Percentiles rank a stretch among this genome's conserved stretches.
Evolutionary conservation across 1,140 invertebrate species (phyloP).

Genomic region (Leptonema lineaticorne): DNA sequence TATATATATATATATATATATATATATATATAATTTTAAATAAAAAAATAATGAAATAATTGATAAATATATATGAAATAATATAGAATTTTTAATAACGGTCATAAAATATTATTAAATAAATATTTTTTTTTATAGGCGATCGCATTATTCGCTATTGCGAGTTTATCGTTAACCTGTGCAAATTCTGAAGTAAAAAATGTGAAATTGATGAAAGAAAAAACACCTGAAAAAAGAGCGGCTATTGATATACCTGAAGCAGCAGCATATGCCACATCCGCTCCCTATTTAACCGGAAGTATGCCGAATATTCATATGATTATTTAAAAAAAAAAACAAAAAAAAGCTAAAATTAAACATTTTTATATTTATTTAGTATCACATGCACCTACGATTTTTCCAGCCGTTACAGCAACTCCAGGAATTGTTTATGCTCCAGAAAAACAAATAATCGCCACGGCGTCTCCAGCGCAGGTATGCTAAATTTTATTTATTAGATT

Average conservation of each 20-base stretch:
- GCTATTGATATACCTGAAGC: slow-evolving; percentile 30
- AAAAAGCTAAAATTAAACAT: background rate
- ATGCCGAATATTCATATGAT: background rate
- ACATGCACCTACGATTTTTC: slow-evolving; percentile 33
- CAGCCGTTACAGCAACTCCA: slow-evolving; percentile 27
- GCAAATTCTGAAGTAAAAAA: slow-evolving; percentile 23
- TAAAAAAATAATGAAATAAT: too few species aligned
- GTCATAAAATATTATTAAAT: background rate
- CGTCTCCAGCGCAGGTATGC: slow-evolving; percentile 38
- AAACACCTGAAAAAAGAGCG: slow-evolving; percentile 37
- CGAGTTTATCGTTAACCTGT: background rate
- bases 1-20: too few species aligned
- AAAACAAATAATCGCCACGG: slow-evolving; percentile 36
- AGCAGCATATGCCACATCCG: slow-evolving; percentile 33
- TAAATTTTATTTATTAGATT: too few species aligned
- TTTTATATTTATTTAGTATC: slow-evolving; percentile 32
- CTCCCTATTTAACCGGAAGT: slow-evolving; percentile 25
- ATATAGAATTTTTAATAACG: too few species aligned
- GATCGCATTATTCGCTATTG: slow-evolving; percentile 6
- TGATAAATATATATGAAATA: too few species aligned
- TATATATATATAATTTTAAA: too few species aligned
- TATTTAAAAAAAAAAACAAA: background rate
- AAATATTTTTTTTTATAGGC: background rate
- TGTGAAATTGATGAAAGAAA: slow-evolving; percentile 17
- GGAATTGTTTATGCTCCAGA: slow-evolving; percentile 40